Evolutionary conservation across 2,113 vertebrate genomes (phyloP), one percentile per base, ranked within the genome.

Genomic region (Setophaga petechia): DNA sequence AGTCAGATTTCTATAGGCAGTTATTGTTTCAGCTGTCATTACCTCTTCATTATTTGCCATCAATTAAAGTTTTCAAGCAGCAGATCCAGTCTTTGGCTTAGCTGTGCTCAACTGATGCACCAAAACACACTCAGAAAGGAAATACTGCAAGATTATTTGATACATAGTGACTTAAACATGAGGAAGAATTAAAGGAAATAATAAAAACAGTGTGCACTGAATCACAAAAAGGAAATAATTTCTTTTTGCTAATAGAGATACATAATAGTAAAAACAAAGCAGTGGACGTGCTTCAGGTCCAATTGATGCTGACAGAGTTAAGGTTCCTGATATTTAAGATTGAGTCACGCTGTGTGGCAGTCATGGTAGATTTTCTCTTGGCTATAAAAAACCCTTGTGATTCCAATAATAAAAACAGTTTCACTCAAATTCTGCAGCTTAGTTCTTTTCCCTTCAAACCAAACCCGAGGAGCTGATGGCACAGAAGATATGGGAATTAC

Each of bases 341-440:
- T 97, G 96, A 97, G 81, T 98, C 95, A 97, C 43, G 35, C 75
- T 43, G 62, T 63, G 23, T 92, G 79, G 87, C 95, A 91, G 46
- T 92, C 69, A 30, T 94, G 95, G 91, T 93, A 95, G 84, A 55
- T 95, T 97, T 96, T 96, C 87, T 95, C 87, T 72, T 95, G 78
- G 63, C 87, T 22, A 11, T 89, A 94, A 95, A 97, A 94, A 90
- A 73, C 87, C 90, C 89, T 89, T 96, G 91, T 94, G 94, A 97
- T 97, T 97, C 94, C 62, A 96, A 7, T 86, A 96, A 96, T 93
- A 93, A 96, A 96, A 96, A 73, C 85, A 97, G 95, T 73, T 93
- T 90, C 83, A 93, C 62, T 97, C 87, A 89, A 95, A 82, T 94
- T 62, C 89, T 96, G 59, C 65, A 94, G 75, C 78, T 95, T 97